Conservation (phyloP, 1,140 invertebrate genomes). For the Pomacea maculata region DNA sequence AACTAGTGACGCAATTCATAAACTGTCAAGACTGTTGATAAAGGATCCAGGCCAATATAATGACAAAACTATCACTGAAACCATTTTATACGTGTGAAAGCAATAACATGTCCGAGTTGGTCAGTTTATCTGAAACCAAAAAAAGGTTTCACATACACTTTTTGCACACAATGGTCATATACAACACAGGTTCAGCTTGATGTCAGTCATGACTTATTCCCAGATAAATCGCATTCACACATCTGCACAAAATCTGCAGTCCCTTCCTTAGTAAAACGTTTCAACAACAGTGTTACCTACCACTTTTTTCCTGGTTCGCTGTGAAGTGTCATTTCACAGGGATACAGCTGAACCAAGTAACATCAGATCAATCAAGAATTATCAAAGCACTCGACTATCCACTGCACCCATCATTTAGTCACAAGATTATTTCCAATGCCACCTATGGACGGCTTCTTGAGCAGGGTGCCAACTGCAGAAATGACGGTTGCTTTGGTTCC, state of each 20-base stretch:
- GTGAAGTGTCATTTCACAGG: not conserved
- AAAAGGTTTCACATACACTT: too few relatives aligned
- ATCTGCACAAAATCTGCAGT: not conserved
- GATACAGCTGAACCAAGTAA: not conserved
- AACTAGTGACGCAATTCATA: too few relatives aligned
- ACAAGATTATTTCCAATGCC: not conserved
- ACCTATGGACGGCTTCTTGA: slow-evolving; percentile 37
- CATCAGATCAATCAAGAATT: not conserved
- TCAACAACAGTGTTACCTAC: not conserved
- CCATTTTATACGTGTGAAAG: too few relatives aligned
- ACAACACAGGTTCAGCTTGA: too few relatives aligned
- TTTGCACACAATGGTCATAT: too few relatives aligned
- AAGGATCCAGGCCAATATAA: too few relatives aligned
- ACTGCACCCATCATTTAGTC: too few relatives aligned
- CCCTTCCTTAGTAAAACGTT: not conserved
- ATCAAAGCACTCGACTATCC: not conserved
- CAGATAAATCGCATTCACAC: not conserved
- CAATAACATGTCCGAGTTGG: too few relatives aligned
- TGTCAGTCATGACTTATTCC: not conserved
- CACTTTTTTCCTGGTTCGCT: not conserved
- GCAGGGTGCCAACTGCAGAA: slow-evolving; percentile 53
- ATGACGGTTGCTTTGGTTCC: slow-evolving; percentile 58
- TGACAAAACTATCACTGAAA: too few relatives aligned
- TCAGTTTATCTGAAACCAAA: too few relatives aligned
- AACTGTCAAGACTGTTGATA: too few relatives aligned